These are phyloP conservation scores for Drosophila obscura DNA, from an alignment of 1,140 invertebrate genomes.

Conservation along the genomic window DNA sequence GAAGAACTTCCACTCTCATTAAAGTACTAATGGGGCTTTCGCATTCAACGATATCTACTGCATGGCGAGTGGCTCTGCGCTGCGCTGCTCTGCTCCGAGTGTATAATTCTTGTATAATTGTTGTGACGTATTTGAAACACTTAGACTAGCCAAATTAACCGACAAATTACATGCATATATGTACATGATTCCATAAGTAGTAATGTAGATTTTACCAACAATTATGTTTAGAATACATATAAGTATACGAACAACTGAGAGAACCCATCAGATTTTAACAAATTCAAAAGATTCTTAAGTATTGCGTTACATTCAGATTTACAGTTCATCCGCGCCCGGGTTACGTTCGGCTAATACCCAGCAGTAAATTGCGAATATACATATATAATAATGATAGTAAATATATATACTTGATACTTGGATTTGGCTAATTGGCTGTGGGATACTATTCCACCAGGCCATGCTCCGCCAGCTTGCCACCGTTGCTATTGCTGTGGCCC, in stretches of 20 bases:
- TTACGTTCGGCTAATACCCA: constrained; percentile 37
- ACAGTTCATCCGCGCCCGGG: constrained; percentile 2
- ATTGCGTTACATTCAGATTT: constrained; percentile 26
- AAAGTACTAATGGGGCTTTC: not conserved
- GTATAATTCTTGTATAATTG: constrained; percentile 42
- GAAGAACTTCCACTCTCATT: not conserved
- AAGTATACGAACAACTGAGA: constrained; percentile 34
- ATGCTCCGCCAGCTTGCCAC: constrained; percentile 62
- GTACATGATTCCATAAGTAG: constrained; percentile 3
- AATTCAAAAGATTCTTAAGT: constrained; percentile 41
- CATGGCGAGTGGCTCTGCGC: not conserved
- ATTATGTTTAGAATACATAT: constrained; percentile 40
- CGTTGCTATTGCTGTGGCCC: constrained; percentile 71
- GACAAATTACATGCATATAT: constrained; percentile 15
- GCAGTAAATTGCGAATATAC: constrained; percentile 44
- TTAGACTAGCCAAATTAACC: constrained; percentile 19
- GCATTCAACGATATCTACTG: constrained; percentile 20
- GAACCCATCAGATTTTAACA: constrained; percentile 44
- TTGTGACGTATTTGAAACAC: constrained; percentile 44
- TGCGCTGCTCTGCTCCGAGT: constrained; percentile 25
- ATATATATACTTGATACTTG: constrained; percentile 62
- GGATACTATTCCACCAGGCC: constrained; percentile 55
- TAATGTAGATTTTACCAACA: constrained; percentile 23
- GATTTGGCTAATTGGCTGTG: constrained; percentile 67
- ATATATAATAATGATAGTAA: constrained; percentile 44